Conservation (phyloP, 2,113 vertebrate species). For the Castor canadensis region DNA sequence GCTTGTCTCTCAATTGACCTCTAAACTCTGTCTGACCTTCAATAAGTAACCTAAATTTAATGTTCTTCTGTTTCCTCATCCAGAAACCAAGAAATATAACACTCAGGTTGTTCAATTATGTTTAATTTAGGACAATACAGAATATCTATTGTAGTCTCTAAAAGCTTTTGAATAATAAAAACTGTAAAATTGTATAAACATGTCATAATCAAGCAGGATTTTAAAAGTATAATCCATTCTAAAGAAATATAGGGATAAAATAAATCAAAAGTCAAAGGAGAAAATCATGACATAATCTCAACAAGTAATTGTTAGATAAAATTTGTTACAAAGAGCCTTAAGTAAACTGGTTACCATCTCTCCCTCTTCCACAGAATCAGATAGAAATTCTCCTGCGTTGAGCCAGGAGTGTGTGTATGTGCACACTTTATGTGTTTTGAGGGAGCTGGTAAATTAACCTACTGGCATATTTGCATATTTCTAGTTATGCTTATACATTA, state of each 20-base stretch:
- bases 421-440: not conserved
- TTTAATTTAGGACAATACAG: not conserved
- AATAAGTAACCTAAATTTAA: not conserved
- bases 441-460: not conserved
- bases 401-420: not conserved
- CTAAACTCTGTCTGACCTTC: not conserved
- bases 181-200: not conserved
- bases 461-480: not conserved
- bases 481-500: not conserved
- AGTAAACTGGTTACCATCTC: not conserved
- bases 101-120: not conserved
- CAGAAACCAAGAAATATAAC: not conserved
- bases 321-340: not conserved
- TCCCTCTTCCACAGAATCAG: not conserved
- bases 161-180: not conserved
- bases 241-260: not conserved
- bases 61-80: not conserved
- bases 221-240: not conserved
- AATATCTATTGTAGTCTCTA: not conserved
- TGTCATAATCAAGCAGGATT: not conserved
- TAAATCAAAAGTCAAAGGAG: not conserved
- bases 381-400: not conserved
- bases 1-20: not conserved
- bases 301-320: not conserved
- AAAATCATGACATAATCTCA: not conserved